Evolutionary conservation across 2,113 vertebrate genomes (phyloP).

Genomic region (Ammodramus savannarum): DNA sequence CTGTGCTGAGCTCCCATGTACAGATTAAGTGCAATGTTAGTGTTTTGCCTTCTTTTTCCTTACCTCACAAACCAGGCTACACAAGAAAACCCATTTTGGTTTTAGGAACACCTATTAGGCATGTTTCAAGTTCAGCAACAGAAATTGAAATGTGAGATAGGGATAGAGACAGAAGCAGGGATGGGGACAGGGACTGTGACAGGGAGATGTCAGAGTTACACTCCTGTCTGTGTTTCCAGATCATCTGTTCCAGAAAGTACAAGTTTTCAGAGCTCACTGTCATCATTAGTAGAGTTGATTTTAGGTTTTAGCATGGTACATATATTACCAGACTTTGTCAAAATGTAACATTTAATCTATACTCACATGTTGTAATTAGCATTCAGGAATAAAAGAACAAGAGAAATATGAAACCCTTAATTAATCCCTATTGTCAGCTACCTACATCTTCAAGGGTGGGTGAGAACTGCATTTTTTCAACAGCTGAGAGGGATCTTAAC

Average conservation of each 20-base stretch:
- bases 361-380: constrained; percentile 55
- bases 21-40: background rate
- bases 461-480: background rate
- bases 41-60: background rate
- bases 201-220: background rate
- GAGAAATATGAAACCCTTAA: constrained; percentile 37
- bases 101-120: background rate
- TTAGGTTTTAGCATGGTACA: background rate
- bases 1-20: background rate
- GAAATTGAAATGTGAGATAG: background rate
- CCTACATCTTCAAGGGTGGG: constrained; percentile 1
- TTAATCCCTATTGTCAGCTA: constrained; percentile 45
- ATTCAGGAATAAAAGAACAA: constrained; percentile 36
- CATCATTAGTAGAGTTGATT: background rate
- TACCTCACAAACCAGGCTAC: background rate
- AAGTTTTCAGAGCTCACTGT: background rate
- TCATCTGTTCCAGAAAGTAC: background rate
- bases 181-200: background rate
- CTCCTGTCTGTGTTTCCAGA: background rate
- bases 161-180: background rate
- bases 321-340: background rate
- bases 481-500: background rate
- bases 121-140: background rate
- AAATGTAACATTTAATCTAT: constrained; percentile 53
- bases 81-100: background rate